These are phyloP conservation scores for Chitala chitala DNA, from an alignment of 2,113 vertebrate genomes.

Conservation along the genomic window DNA sequence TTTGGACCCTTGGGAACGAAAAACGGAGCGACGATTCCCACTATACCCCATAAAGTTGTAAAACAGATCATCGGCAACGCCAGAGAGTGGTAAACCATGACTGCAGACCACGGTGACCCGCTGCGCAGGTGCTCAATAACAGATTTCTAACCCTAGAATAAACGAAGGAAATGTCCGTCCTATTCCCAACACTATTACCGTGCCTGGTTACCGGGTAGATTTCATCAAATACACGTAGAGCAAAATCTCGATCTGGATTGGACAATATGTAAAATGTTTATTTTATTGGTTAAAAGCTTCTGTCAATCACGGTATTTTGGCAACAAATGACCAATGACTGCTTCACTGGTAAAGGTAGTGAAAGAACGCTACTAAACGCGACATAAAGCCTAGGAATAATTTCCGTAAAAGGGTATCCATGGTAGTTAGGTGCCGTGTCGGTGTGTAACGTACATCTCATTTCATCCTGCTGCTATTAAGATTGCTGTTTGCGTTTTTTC, in stretches of 20 bases:
- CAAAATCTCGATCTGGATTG: neutral
- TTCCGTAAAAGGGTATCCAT: no score
- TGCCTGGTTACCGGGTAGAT: neutral
- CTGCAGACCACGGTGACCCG: constrained; percentile 1
- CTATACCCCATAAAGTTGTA: constrained; percentile 87
- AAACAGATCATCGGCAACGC: constrained; percentile 89
- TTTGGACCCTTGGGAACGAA: constrained; percentile 95
- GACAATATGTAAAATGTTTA: neutral
- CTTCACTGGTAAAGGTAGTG: neutral
- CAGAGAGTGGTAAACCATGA: constrained; percentile 85
- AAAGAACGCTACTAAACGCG: neutral
- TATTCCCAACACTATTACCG: neutral
- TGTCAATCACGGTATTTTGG: neutral
- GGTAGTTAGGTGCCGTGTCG: no score
- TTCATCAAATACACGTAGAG: neutral
- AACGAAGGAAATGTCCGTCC: constrained; percentile 40
- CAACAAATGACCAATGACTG: neutral
- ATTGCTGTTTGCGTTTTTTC: no score
- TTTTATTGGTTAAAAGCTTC: constrained; percentile 5
- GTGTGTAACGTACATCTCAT: no score
- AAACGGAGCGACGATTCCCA: constrained; percentile 89
- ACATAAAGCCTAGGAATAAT: neutral
- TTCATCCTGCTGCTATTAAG: no score
- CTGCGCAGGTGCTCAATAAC: neutral
- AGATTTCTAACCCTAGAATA: neutral